These are phyloP conservation scores for Alaudala cheleensis DNA, from an alignment of 2,113 vertebrate genomes.

Conservation along the genomic window DNA sequence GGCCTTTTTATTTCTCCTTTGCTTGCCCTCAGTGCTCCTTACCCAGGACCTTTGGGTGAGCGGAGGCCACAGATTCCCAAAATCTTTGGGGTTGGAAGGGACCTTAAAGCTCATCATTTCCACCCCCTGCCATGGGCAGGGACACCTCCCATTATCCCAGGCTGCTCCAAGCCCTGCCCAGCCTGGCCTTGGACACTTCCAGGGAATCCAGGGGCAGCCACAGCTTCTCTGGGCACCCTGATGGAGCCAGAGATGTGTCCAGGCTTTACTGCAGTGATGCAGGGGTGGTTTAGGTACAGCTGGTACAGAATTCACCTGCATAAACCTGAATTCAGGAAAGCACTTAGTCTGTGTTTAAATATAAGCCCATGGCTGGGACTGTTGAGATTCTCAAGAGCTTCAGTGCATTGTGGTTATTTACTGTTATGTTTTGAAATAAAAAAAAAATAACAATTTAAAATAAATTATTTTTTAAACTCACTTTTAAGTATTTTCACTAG, in stretches of 20 bases:
- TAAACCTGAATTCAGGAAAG: neutral
- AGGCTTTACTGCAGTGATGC: neutral
- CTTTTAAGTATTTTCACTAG: neutral
- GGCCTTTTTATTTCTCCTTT: constrained; percentile 14
- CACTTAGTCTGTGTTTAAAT: neutral
- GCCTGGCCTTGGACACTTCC: accelerated
- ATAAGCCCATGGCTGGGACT: neutral
- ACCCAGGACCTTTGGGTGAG: neutral
- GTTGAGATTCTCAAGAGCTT: constrained; percentile 1
- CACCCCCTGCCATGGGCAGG: neutral
- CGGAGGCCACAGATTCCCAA: neutral
- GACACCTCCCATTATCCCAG: neutral
- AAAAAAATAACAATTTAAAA: neutral
- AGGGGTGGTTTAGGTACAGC: neutral
- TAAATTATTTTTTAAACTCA: constrained; percentile 33
- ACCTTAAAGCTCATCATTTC: neutral
- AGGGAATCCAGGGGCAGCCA: neutral
- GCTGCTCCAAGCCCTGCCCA: accelerated
- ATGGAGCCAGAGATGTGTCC: neutral
- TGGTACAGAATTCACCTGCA: neutral
- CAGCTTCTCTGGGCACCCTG: neutral
- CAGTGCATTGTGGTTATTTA: neutral
- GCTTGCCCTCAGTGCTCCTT: neutral
- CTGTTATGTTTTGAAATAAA: constrained; percentile 22
- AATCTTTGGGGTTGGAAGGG: neutral